A percentile compares a stretch with the other conserved stretches of the same genome.
These are phyloP conservation scores for Montipora sp. DNA, from an alignment of 64 coral and sea anemone species.

Conservation along the genomic window DNA sequence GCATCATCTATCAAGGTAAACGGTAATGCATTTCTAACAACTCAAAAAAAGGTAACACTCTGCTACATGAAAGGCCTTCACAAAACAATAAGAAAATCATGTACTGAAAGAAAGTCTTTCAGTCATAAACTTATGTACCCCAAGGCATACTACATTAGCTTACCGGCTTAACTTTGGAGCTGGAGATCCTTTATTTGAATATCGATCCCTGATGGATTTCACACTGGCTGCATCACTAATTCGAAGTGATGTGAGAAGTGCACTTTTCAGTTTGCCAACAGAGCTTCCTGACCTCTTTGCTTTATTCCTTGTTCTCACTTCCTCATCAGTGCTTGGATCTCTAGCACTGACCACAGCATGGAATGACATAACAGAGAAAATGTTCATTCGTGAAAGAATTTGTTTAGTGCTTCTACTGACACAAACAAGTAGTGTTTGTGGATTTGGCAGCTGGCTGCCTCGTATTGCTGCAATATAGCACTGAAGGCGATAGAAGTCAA, in stretches of 20 bases:
- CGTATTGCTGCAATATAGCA: slow-evolving; percentile 90
- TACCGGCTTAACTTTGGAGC: slow-evolving; percentile 37
- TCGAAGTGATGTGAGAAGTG: slow-evolving; percentile 79
- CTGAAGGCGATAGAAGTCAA: slow-evolving; percentile 90
- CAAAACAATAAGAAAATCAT: too few relatives aligned
- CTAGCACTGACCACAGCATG: slow-evolving; percentile 91
- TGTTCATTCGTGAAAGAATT: slow-evolving; percentile 76
- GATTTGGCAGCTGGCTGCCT: slow-evolving; percentile 86
- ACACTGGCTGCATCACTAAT: slow-evolving; percentile 92
- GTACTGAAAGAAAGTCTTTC: too few relatives aligned
- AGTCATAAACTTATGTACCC: background rate
- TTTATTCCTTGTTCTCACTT: slow-evolving; percentile 91
- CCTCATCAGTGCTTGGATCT: slow-evolving; percentile 78
- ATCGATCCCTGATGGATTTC: slow-evolving; percentile 89
- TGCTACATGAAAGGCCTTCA: too few relatives aligned
- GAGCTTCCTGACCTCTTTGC: slow-evolving; percentile 71
- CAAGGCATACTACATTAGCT: background rate
- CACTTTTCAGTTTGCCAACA: slow-evolving; percentile 88
- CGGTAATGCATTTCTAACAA: too few relatives aligned
- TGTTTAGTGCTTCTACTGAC: slow-evolving; percentile 91
- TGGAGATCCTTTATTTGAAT: slow-evolving; percentile 50
- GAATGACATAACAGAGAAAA: slow-evolving; percentile 98
- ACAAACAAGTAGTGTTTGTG: slow-evolving; percentile 87
- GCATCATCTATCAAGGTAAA: too few relatives aligned
- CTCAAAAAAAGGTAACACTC: too few relatives aligned